Evolutionary conservation across 2,113 vertebrate genomes (phyloP), one percentile per base, ranked within the genome.

Genomic region (Deroptyus accipitrinus): DNA sequence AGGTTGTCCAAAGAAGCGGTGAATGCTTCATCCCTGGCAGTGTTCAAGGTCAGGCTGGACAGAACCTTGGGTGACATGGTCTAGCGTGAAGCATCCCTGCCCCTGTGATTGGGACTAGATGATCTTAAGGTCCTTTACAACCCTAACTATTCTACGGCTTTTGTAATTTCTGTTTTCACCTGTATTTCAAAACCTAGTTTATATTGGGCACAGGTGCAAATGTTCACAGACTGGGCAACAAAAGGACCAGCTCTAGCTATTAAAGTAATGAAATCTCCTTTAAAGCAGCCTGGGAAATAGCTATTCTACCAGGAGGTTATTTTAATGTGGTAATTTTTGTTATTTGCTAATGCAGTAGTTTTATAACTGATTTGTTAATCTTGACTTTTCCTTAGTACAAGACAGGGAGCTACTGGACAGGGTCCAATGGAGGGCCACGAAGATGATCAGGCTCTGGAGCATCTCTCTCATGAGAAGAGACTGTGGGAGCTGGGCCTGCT

Each of bases 121-220:
- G 55, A 59, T n/a, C 33, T 59, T n/a, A 59, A 59, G 55, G 33
- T n/a, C 20, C 55, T 59, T 59, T 59, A 33, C 55, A 59, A 57
- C 31, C 20, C 55, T n/a, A 23, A n/a, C 13, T 57, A 22, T 57
- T 22, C 55, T 20, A 68, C 6, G 3, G 4, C 4, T 27, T 87
- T 79, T 74, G 67, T 77, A 74, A 73, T 64, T 90, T n/a, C 27
- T 93, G 25, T 41, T 92, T 88, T 88, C 61, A 83, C 51, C 79
- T 80, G 25, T 52, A 33, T 69, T 95, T 92, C 90, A 90, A 93
- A 94, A 92, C n/a, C 28, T 83, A 13, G 46, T 86, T 83, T 39
- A 41, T 27, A 55, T 7, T 51, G 44, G 72, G 62, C 61, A 83
- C 54, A 66, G 42, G 42, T 61, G 55, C 49, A 79, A 70, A 64